Conservation (phyloP, 2,113 vertebrate genomes). For the Bubalus kerabau region DNA sequence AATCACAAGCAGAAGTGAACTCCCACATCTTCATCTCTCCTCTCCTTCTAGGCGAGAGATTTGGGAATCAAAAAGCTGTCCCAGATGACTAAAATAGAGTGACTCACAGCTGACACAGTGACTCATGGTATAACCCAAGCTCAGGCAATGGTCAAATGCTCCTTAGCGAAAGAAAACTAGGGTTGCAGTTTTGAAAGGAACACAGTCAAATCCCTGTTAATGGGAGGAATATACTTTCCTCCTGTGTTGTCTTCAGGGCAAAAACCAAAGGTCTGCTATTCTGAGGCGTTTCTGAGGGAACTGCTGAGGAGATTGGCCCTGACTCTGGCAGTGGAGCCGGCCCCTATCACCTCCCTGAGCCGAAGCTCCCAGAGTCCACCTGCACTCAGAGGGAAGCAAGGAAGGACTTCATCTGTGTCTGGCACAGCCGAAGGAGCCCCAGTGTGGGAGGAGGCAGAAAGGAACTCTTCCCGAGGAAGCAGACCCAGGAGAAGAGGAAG, state of each 20-base stretch:
- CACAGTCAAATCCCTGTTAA: background rate
- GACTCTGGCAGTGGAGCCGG: background rate
- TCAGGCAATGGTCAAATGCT: background rate
- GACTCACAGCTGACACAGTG: background rate
- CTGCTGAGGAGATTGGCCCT: background rate
- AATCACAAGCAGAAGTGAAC: background rate
- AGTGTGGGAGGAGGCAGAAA: background rate
- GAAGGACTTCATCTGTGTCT: background rate
- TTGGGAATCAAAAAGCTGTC: background rate
- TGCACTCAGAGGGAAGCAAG: background rate
- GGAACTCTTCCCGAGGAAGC: background rate
- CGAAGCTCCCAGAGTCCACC: background rate
- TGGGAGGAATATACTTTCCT: background rate
- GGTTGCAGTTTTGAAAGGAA: conserved; percentile 31
- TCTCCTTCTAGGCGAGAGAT: background rate
- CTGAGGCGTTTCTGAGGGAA: background rate
- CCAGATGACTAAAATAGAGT: background rate
- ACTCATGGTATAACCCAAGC: background rate
- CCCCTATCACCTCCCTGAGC: background rate
- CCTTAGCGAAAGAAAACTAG: background rate
- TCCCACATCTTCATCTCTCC: background rate
- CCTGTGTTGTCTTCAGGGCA: background rate
- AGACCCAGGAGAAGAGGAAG: background rate
- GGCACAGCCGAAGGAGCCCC: background rate
- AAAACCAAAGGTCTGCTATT: background rate